Evolutionary conservation across 2,888 invertebrate species (phyloP), one percentile per base, ranked within the genome.

Genomic region (Pomacea canaliculata): DNA sequence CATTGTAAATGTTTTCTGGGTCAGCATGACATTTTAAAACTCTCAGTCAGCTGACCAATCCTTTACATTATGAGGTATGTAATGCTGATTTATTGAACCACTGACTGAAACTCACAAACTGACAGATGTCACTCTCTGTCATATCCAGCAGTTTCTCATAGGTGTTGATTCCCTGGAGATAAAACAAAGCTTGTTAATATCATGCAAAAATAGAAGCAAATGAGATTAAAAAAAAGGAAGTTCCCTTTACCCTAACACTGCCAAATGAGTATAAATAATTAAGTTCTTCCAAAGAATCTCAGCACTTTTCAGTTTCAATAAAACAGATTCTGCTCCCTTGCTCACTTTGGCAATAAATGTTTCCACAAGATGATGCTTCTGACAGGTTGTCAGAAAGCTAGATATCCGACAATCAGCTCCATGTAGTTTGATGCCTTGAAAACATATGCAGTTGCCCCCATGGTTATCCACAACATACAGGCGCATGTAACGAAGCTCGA

Each of bases 401-500:
- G 69, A 60, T 51, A 81, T 51, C 19, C 72, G 70, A 56, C 78
- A 73, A 70, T 88, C 87, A 23, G 81, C 83, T 10, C 88, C 88
- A 79, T 82, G 85, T 19, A 88, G 79, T 63, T 82, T 78, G 13
- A 87, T 73, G 19, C 86, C 88, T 69, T 87, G 88, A 76, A 88
- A 85, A 79, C 87, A 87, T 49, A 85, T 87, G 76, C 83, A 86
- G 48, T 78, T 83, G 13, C 85, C 87, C 7, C 85, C 87, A 79
- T 85, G 82, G 76, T 87, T 87, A 78, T 84, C 83, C 19, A 85
- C 79, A 37, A 88, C 73, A 68, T 86, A 82, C n/a, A 88, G 73
- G 19, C 87, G 77, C 83, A 86, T 84, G 77, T 82, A 88, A 19
- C 84, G 83, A 0, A 84, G 84, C 27, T 78, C 82, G n/a, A 82